Evolutionary conservation across 2,113 vertebrate genomes (phyloP).

Genomic region (Rhinopomastus cyanomelas): DNA sequence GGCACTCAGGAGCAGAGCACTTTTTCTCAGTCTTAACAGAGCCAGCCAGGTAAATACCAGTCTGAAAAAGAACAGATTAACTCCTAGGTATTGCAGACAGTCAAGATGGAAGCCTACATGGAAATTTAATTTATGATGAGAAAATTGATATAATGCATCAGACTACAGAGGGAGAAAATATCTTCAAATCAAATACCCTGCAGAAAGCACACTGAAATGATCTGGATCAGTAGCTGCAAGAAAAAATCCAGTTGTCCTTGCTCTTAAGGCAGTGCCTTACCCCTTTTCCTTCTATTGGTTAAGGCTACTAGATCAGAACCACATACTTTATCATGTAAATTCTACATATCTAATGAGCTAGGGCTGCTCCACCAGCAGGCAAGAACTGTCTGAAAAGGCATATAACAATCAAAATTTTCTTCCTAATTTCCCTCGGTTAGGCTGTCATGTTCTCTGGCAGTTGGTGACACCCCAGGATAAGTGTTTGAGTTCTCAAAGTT

Average conservation of each 20-base stretch:
- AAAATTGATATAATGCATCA: background rate
- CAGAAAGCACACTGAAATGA: background rate
- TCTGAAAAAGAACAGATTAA: background rate
- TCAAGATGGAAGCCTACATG: background rate
- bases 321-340: background rate
- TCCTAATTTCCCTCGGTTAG: background rate
- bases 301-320: background rate
- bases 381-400: background rate
- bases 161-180: background rate
- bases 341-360: background rate
- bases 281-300: background rate
- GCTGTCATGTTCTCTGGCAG: background rate
- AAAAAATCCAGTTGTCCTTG: background rate
- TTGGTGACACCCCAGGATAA: background rate
- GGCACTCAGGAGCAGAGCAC: background rate
- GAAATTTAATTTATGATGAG: background rate
- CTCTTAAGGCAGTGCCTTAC: background rate
- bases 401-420: background rate
- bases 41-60: background rate
- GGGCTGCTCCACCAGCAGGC: background rate
- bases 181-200: background rate
- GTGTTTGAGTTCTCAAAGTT: background rate
- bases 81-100: background rate
- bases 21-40: background rate
- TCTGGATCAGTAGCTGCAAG: background rate